phyloP scores from a whole-genome alignment of 2,888 invertebrate species.

The Adelognathus sp. region DNA sequence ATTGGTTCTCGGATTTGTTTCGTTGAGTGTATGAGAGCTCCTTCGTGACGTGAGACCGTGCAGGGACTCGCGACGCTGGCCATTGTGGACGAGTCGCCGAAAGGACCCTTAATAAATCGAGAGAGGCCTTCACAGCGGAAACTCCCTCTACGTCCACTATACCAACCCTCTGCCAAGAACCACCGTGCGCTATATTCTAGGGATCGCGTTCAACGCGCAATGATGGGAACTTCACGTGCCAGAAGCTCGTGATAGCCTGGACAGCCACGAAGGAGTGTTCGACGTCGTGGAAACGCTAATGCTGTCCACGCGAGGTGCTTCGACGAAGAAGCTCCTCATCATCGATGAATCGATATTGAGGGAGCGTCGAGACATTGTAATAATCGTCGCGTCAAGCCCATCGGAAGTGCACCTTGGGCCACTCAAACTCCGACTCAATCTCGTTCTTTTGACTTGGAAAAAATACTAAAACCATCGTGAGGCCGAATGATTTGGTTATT shows the following conservation, averaged over 20 bases:
- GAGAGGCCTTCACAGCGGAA: slow-evolving; percentile 22
- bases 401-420: background rate
- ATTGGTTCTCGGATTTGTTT: slow-evolving; percentile 49
- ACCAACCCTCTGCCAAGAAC: background rate
- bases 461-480: background rate
- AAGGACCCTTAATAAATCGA: slow-evolving; percentile 57
- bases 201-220: slow-evolving; percentile 62
- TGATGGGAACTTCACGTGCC: slow-evolving; percentile 71
- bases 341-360: slow-evolving; percentile 39
- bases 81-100: slow-evolving; percentile 43
- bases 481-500: slow-evolving; percentile 39
- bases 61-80: slow-evolving; percentile 41
- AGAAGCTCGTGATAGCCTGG: slow-evolving; percentile 68
- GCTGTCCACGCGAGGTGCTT: slow-evolving; percentile 38
- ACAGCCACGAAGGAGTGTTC: slow-evolving; percentile 64
- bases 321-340: slow-evolving; percentile 25
- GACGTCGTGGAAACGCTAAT: slow-evolving; percentile 51
- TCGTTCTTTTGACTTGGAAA: background rate
- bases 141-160: background rate
- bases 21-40: slow-evolving; percentile 44
- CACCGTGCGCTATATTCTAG: slow-evolving; percentile 4
- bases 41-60: slow-evolving; percentile 53
- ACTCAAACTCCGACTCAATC: slow-evolving; percentile 23
- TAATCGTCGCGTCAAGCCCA: slow-evolving; percentile 14
- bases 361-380: slow-evolving; percentile 34